These are phyloP conservation scores for Dynastes tityus DNA, from an alignment of 2,888 invertebrate species.

Conservation along the genomic window DNA sequence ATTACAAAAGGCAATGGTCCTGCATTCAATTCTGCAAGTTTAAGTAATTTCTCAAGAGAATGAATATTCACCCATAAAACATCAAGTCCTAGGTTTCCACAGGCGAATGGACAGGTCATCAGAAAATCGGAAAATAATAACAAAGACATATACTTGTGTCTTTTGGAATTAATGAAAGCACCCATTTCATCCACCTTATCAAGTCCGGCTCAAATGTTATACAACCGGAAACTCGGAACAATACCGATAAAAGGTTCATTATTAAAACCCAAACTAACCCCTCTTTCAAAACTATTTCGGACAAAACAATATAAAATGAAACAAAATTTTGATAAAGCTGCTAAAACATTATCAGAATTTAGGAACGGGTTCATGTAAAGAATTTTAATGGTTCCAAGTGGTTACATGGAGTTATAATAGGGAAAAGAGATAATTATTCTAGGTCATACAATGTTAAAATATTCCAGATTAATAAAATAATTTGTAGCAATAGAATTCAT, in stretches of 20 bases:
- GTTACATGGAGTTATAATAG: not conserved
- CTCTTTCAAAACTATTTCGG: not conserved
- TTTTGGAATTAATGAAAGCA: constrained; percentile 16
- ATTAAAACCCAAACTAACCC: constrained; percentile 25
- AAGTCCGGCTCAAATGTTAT: constrained; percentile 8
- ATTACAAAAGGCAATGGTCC: not conserved
- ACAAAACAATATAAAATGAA: constrained; percentile 22
- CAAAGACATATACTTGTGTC: not conserved
- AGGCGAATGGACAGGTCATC: too few relatives aligned
- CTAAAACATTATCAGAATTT: constrained; percentile 5
- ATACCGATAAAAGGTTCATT: not conserved
- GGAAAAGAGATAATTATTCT: not conserved
- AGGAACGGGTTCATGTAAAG: not conserved
- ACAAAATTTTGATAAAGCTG: constrained; percentile 15
- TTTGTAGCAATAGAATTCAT: not conserved
- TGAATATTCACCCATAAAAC: too few relatives aligned
- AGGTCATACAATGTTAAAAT: constrained; percentile 3
- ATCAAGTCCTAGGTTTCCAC: too few relatives aligned
- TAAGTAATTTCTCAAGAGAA: not conserved
- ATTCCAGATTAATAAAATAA: not conserved
- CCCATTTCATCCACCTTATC: constrained; percentile 7
- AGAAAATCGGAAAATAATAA: constrained; percentile 13
- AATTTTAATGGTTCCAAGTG: not conserved
- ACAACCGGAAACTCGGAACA: constrained; percentile 4
- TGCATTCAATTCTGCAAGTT: not conserved